Conservation (phyloP, 2,797 vertebrate genomes). For the Schizopygopsis pylzovi region DNA sequence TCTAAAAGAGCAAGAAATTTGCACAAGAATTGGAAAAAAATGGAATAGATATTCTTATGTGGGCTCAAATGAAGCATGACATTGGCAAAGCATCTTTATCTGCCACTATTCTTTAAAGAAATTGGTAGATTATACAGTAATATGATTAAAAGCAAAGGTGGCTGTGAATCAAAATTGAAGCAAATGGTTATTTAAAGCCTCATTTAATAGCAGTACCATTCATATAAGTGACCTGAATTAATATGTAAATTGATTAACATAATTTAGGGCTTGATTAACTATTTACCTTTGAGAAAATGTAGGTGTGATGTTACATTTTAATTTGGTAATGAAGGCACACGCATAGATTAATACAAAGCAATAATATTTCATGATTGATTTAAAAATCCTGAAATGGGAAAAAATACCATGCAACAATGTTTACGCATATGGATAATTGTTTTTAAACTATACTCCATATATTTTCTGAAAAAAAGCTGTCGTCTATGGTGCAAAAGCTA, state of each 20-base stretch:
- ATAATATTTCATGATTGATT: not conserved
- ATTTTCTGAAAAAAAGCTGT: too few species aligned
- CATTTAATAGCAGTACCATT: not conserved
- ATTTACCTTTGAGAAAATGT: not conserved
- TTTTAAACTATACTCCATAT: not conserved
- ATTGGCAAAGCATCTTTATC: not conserved
- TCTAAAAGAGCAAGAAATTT: not conserved
- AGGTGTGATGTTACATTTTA: not conserved
- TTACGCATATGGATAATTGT: not conserved
- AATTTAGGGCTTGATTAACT: not conserved
- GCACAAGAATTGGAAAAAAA: not conserved
- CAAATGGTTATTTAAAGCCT: not conserved
- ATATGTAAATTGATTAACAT: not conserved
- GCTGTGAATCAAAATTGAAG: not conserved
- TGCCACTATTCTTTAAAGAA: not conserved
- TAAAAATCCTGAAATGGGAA: not conserved
- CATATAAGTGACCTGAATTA: conserved; percentile 1
- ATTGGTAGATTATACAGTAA: not conserved
- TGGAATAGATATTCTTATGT: not conserved
- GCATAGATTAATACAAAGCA: not conserved
- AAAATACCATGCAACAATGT: not conserved
- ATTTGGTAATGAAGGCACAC: not conserved
- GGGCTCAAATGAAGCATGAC: not conserved
- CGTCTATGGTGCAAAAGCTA: not conserved
- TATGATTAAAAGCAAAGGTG: not conserved